These are phyloP conservation scores for Drosophila pseudoobscura DNA, from an alignment of 1,140 invertebrate species.

Conservation along the genomic window DNA sequence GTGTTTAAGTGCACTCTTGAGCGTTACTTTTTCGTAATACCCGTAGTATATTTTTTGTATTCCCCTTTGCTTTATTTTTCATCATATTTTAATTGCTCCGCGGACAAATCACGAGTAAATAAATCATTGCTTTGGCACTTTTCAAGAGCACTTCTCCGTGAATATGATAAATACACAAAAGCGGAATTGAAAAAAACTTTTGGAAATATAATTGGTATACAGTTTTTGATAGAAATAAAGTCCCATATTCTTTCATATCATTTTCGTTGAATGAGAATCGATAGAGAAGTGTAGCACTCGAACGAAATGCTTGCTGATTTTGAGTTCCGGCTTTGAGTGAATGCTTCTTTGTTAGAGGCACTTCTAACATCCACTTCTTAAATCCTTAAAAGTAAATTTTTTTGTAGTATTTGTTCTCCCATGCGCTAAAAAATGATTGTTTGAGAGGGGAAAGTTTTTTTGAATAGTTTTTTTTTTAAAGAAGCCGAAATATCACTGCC, in stretches of 20 bases:
- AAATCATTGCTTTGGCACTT: slow-evolving; percentile 41
- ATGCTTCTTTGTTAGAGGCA: background rate
- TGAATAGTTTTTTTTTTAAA: too few species aligned
- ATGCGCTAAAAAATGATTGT: too few species aligned
- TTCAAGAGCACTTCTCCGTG: slow-evolving; percentile 33
- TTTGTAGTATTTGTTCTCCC: too few species aligned
- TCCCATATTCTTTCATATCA: too few species aligned
- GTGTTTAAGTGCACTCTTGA: background rate
- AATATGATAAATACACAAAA: slow-evolving; percentile 13
- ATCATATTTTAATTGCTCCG: slow-evolving; percentile 54
- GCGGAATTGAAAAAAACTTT: background rate
- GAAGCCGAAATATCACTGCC: too few species aligned
- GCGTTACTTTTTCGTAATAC: slow-evolving; percentile 30
- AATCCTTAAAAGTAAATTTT: background rate
- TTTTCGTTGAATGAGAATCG: too few species aligned
- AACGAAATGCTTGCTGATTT: background rate
- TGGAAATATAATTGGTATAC: background rate
- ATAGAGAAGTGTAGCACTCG: too few species aligned
- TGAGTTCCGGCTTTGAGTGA: background rate
- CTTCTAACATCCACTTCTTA: background rate
- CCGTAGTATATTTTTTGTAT: slow-evolving; percentile 9
- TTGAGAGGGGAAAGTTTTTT: too few species aligned
- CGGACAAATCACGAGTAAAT: slow-evolving; percentile 44
- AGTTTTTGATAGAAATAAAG: background rate
- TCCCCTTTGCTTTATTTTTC: slow-evolving; percentile 32